phyloP scores from a whole-genome alignment of 2,797 vertebrate genomes.

The Heteromormyrus szaboi region DNA sequence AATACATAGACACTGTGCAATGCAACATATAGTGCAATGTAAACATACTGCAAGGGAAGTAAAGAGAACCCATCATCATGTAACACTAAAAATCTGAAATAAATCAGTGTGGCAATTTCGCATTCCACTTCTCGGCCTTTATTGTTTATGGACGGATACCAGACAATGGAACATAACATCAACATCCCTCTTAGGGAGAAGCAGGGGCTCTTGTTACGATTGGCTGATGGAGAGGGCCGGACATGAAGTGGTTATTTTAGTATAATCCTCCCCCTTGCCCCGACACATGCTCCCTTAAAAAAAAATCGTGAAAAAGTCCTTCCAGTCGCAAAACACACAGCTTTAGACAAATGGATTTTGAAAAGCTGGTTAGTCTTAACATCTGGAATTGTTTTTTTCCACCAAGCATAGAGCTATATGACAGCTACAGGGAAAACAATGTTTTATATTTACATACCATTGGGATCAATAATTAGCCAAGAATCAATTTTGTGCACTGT shows the following conservation, averaged over 20 bases:
- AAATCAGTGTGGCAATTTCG: not conserved
- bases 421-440: not conserved
- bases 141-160: not conserved
- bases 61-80: not conserved
- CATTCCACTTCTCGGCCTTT: not conserved
- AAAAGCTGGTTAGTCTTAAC: not conserved
- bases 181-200: not conserved
- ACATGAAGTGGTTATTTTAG: not conserved
- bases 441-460: not conserved
- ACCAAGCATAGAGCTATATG: not conserved
- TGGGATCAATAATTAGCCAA: not conserved
- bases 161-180: not conserved
- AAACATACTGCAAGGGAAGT: not conserved
- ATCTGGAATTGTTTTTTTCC: not conserved
- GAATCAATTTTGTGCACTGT: not conserved
- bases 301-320: not conserved
- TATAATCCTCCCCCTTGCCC: not conserved
- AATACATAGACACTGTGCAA: not conserved
- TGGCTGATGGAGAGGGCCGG: not conserved
- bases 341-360: not conserved
- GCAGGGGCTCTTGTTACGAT: not conserved
- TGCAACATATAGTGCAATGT: not conserved
- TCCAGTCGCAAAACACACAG: not conserved
- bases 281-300: not conserved
- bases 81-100: not conserved